phyloP scores from a whole-genome alignment of 2,888 invertebrate species.

The Griposia aprilina region DNA sequence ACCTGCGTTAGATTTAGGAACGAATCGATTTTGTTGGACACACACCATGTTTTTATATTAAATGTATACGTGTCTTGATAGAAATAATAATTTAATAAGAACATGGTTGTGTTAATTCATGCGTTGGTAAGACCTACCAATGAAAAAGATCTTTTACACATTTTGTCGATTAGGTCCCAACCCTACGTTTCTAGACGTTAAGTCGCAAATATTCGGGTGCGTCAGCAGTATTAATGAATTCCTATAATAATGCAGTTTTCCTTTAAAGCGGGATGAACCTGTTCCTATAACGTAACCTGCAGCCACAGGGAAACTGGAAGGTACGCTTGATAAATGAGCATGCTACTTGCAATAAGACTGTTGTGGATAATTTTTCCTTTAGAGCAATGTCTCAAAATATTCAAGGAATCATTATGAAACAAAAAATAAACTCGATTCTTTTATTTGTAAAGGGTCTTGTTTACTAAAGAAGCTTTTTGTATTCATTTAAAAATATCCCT shows the following conservation, averaged over 20 bases:
- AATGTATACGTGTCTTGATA: background rate
- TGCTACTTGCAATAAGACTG: background rate
- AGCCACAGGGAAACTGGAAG: background rate
- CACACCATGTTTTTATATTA: background rate
- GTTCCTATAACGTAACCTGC: constrained; percentile 6
- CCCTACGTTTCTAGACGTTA: constrained; percentile 16
- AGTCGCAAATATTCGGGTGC: background rate
- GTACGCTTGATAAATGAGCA: background rate
- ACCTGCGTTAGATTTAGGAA: background rate
- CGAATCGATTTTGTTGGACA: constrained; percentile 6
- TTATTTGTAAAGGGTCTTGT: background rate
- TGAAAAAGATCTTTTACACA: background rate
- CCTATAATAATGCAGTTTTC: constrained; percentile 16
- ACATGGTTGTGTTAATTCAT: background rate
- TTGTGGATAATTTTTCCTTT: background rate
- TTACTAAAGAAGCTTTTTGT: background rate
- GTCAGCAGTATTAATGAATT: constrained; percentile 20
- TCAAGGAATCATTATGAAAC: background rate
- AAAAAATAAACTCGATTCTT: background rate
- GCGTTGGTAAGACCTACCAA: background rate
- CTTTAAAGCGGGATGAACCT: constrained; percentile 27
- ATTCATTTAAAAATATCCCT: background rate
- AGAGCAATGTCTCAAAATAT: background rate
- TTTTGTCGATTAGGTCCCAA: constrained; percentile 11
- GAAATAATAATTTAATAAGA: constrained; percentile 8